phyloP scores from a whole-genome alignment of 2,888 invertebrate species.

The Tenthredo mesomela region DNA sequence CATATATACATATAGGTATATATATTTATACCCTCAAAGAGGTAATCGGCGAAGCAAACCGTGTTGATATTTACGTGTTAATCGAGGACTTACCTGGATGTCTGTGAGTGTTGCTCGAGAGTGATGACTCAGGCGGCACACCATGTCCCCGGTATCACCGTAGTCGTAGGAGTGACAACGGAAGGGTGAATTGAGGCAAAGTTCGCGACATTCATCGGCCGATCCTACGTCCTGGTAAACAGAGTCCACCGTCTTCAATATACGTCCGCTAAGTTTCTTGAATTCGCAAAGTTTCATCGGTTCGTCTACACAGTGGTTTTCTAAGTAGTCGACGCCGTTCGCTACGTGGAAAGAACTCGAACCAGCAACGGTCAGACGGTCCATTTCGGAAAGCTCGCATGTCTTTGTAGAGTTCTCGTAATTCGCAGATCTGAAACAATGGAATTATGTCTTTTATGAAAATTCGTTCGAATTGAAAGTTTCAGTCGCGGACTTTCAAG shows the following conservation, averaged over 20 bases:
- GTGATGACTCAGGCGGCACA: conserved; percentile 95
- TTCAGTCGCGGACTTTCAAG: background rate
- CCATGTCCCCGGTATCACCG: conserved; percentile 95
- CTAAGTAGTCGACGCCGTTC: conserved; percentile 88
- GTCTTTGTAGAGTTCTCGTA: conserved; percentile 92
- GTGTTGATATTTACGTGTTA: conserved; percentile 16
- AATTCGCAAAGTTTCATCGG: conserved; percentile 97
- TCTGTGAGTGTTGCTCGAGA: conserved; percentile 93
- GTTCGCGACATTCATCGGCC: conserved; percentile 92
- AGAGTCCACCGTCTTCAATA: conserved; percentile 95
- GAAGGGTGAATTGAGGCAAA: conserved; percentile 92
- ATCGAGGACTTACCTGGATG: conserved; percentile 84
- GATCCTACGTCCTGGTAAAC: conserved; percentile 94
- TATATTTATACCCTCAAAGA: background rate
- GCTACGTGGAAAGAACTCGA: conserved; percentile 86
- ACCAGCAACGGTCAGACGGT: conserved; percentile 92
- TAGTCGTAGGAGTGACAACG: conserved; percentile 96
- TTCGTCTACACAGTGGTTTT: conserved; percentile 96
- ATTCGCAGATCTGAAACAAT: conserved; percentile 89
- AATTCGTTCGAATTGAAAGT: background rate
- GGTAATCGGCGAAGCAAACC: background rate
- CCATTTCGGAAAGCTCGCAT: conserved; percentile 95
- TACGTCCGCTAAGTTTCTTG: conserved; percentile 92
- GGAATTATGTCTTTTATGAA: background rate
- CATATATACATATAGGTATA: no score